Evolutionary conservation across 2,797 vertebrate species (phyloP).

Genomic region (Pygocentrus nattereri): DNA sequence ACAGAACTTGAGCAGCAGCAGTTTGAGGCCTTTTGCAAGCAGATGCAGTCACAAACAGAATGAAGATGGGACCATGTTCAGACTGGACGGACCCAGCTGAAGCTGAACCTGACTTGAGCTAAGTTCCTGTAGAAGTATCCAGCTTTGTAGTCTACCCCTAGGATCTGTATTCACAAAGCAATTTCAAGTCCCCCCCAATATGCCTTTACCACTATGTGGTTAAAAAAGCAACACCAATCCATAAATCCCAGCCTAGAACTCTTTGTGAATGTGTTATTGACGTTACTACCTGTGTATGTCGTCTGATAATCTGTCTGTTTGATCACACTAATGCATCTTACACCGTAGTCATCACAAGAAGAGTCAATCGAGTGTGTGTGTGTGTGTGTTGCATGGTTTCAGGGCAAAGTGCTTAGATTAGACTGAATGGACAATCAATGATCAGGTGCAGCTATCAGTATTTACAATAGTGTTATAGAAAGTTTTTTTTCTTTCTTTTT

Average conservation of each 20-base stretch:
- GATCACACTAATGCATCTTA: background rate
- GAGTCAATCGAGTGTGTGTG: background rate
- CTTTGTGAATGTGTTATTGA: background rate
- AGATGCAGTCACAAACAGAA: conserved; percentile 90
- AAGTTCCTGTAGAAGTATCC: background rate
- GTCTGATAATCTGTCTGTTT: conserved; percentile 2
- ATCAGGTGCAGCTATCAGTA: conserved; percentile 1
- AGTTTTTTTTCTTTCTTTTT: background rate
- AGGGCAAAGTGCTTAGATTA: conserved; percentile 14
- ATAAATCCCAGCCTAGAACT: background rate
- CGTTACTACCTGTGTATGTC: background rate
- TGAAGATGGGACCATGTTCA: conserved; percentile 65
- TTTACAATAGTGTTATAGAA: background rate
- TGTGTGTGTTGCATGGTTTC: background rate
- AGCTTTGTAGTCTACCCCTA: background rate
- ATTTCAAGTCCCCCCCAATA: background rate
- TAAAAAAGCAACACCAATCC: background rate
- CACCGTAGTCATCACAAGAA: background rate
- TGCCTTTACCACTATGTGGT: conserved; percentile 1
- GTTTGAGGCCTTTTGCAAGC: conserved; percentile 95
- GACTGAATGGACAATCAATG: conserved; percentile 11
- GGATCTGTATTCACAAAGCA: background rate
- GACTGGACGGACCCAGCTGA: conserved; percentile 14
- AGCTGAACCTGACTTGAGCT: background rate
- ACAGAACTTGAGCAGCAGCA: conserved; percentile 96